A percentile compares a stretch with the other conserved stretches of the same genome.
Evolutionary conservation across 2,113 vertebrate genomes (phyloP).

Genomic region (Sinocyclocheilus grahami): DNA sequence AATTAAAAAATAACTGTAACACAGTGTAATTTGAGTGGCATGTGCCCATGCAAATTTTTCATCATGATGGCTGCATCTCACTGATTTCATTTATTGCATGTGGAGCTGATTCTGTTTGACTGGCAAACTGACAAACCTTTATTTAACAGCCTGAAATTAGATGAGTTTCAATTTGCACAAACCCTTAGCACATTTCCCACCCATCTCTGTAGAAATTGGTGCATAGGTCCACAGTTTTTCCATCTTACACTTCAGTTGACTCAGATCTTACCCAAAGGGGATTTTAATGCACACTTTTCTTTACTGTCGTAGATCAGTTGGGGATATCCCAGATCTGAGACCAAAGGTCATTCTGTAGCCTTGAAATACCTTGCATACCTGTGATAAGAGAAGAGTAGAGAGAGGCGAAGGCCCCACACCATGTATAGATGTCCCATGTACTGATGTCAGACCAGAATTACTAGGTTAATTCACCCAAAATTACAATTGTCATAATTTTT

Average conservation of each 20-base stretch:
- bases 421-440: background rate
- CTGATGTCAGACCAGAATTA: background rate
- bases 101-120: background rate
- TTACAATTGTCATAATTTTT: background rate
- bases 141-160: background rate
- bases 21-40: too few species aligned
- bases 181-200: slow-evolving; percentile 19
- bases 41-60: too few species aligned
- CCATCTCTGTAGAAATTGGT: slow-evolving; percentile 18
- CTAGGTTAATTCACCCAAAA: background rate
- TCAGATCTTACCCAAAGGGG: slow-evolving; percentile 16
- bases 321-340: slow-evolving; percentile 16
- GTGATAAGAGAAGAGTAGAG: slow-evolving; percentile 2
- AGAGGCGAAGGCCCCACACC: background rate
- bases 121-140: background rate
- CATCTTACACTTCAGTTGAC: background rate
- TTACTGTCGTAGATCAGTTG: background rate
- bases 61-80: too few species aligned
- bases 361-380: background rate
- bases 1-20: too few species aligned
- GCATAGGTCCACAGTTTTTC: background rate
- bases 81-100: background rate
- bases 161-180: slow-evolving; percentile 19
- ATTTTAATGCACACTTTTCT: slow-evolving; percentile 21
- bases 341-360: background rate